These are phyloP conservation scores for Acipenser transmontanus DNA, from an alignment of 2,797 vertebrate species.

Conservation along the genomic window DNA sequence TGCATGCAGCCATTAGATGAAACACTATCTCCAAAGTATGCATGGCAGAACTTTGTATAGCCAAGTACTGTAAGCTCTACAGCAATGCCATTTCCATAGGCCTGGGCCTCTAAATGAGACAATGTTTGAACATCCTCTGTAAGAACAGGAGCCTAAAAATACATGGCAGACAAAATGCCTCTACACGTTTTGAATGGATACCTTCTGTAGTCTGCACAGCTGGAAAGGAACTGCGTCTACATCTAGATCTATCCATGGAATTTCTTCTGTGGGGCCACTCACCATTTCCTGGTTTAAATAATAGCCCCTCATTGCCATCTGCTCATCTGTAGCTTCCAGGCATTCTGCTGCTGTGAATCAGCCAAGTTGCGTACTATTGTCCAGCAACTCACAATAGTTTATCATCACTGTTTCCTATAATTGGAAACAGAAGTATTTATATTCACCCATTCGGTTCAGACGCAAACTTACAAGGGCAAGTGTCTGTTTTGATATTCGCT, in stretches of 20 bases:
- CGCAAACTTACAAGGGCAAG: constrained; percentile 70
- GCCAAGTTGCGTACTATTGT: constrained; percentile 40
- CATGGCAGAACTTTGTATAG: background rate
- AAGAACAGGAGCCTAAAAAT: constrained; percentile 31
- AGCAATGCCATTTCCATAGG: background rate
- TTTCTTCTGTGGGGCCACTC: constrained; percentile 34
- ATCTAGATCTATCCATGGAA: constrained; percentile 33
- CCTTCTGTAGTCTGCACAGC: constrained; percentile 38
- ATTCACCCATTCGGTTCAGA: constrained; percentile 40
- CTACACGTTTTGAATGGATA: constrained; percentile 31
- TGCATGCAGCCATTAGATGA: background rate
- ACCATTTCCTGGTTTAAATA: constrained; percentile 51
- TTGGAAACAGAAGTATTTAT: constrained; percentile 72
- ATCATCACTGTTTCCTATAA: constrained; percentile 68
- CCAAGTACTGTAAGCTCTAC: background rate
- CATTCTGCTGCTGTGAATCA: constrained; percentile 35
- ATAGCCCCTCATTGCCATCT: constrained; percentile 32
- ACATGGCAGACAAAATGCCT: constrained; percentile 21
- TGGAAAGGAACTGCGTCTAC: constrained; percentile 48
- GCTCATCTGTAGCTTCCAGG: constrained; percentile 21
- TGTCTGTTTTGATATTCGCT: constrained; percentile 73
- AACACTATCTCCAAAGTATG: constrained; percentile 7
- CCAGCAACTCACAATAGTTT: constrained; percentile 52
- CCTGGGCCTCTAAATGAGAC: constrained; percentile 8
- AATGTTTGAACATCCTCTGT: constrained; percentile 25